phyloP scores from a whole-genome alignment of 2,888 invertebrate species.

The Atethmia centrago region DNA sequence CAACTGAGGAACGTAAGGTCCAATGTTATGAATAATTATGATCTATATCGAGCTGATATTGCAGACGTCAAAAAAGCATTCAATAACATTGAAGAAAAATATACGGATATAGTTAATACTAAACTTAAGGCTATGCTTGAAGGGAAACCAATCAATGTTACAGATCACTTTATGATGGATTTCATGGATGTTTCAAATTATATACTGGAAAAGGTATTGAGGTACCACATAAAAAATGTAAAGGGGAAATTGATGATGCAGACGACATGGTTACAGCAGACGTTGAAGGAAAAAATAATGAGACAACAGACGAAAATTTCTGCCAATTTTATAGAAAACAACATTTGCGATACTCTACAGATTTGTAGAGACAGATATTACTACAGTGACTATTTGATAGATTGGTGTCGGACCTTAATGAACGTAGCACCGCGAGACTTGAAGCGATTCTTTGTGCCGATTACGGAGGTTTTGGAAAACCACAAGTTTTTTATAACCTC shows the following conservation, averaged over 20 bases:
- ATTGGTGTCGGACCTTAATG: slow-evolving; percentile 73
- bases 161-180: slow-evolving; percentile 72
- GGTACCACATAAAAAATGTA: slow-evolving; percentile 63
- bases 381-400: slow-evolving; percentile 73
- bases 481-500: slow-evolving; percentile 68
- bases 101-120: slow-evolving; percentile 63
- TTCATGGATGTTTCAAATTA: slow-evolving; percentile 74
- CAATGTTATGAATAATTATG: slow-evolving; percentile 71
- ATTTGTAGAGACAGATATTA: slow-evolving; percentile 71
- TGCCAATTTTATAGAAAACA: slow-evolving; percentile 66
- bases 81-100: slow-evolving; percentile 64
- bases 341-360: slow-evolving; percentile 70
- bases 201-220: slow-evolving; percentile 70
- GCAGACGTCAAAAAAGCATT: slow-evolving; percentile 66
- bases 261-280: slow-evolving; percentile 68
- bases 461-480: slow-evolving; percentile 67
- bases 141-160: slow-evolving; percentile 58
- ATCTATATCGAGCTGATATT: slow-evolving; percentile 60
- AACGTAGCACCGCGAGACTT: slow-evolving; percentile 60
- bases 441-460: slow-evolving; percentile 64
- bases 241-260: slow-evolving; percentile 61
- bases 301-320: slow-evolving; percentile 76
- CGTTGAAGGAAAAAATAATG: slow-evolving; percentile 72
- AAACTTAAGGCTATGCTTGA: slow-evolving; percentile 67
- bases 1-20: slow-evolving; percentile 62